Conservation (phyloP, 2,797 vertebrate species). For the Cyprinella venusta region DNA sequence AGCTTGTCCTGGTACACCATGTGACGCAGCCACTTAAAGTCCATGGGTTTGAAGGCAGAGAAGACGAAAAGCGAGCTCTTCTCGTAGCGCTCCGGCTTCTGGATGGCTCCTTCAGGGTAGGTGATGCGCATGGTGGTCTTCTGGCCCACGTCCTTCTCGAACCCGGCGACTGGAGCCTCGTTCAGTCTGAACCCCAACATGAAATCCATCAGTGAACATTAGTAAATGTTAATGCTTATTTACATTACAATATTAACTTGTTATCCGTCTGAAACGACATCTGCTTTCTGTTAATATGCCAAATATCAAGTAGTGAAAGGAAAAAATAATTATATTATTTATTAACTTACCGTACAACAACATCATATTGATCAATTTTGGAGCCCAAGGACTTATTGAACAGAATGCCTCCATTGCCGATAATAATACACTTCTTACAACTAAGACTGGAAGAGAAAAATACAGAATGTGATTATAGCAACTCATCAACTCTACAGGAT, state of each 20-base stretch:
- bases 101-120: constrained; percentile 97
- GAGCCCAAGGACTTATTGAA: constrained; percentile 95
- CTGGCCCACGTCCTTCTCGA: constrained; percentile 90
- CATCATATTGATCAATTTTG: constrained; percentile 92
- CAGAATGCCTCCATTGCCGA: constrained; percentile 95
- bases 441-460: constrained; percentile 76
- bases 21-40: constrained; percentile 96
- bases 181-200: constrained; percentile 83
- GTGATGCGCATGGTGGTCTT: constrained; percentile 98
- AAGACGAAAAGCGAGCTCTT: constrained; percentile 94
- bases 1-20: constrained; percentile 95
- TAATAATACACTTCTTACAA: constrained; percentile 94
- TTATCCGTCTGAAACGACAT: not conserved
- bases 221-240: not conserved
- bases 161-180: constrained; percentile 90
- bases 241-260: not conserved
- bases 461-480: not conserved
- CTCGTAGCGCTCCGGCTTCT: constrained; percentile 90
- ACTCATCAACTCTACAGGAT: not conserved
- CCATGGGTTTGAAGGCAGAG: constrained; percentile 94
- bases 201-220: not conserved
- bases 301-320: not conserved
- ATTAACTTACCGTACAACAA: constrained; percentile 91
- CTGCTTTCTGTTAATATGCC: not conserved
- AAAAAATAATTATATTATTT: not conserved